Evolutionary conservation across 2,888 invertebrate species (phyloP).

Genomic region (Cistogaster globosa): DNA sequence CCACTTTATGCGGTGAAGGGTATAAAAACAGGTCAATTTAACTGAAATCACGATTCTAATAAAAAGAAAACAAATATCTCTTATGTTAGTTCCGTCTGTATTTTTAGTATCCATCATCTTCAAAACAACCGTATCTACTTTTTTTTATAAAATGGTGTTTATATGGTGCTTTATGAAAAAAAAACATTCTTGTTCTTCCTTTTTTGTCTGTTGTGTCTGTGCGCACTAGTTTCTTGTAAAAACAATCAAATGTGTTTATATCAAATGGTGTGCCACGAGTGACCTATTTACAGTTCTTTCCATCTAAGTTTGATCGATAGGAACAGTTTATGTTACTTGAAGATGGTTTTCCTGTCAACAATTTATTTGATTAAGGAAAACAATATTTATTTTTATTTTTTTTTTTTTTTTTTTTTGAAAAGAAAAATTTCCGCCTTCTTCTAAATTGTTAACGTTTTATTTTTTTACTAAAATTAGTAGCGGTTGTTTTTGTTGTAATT

Average conservation of each 20-base stretch:
- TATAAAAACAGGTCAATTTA: too few species aligned
- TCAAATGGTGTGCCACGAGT: conserved; percentile 62
- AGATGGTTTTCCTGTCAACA: conserved; percentile 18
- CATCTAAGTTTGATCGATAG: background rate
- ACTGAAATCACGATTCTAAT: too few species aligned
- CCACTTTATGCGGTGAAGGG: too few species aligned
- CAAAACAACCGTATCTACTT: conserved; percentile 7
- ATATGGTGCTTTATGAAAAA: conserved; percentile 14
- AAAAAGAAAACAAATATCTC: background rate
- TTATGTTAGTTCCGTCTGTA: conserved; percentile 66
- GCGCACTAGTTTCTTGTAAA: conserved; percentile 40
- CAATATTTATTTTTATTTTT: background rate
- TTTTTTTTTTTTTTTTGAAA: conserved; percentile 15
- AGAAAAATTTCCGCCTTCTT: conserved; percentile 61
- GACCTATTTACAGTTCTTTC: conserved; percentile 62
- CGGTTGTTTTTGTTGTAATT: conserved; percentile 52
- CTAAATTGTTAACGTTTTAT: conserved; percentile 40
- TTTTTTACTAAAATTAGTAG: conserved; percentile 26
- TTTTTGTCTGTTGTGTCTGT: conserved; percentile 23
- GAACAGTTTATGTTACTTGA: conserved; percentile 37
- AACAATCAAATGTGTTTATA: conserved; percentile 47
- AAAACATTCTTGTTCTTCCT: background rate
- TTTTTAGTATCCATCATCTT: conserved; percentile 11
- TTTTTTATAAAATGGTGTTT: conserved; percentile 42
- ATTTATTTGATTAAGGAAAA: conserved; percentile 55